Evolutionary conservation across 2,888 invertebrate genomes (phyloP).

Genomic region (Pammene aurita): DNA sequence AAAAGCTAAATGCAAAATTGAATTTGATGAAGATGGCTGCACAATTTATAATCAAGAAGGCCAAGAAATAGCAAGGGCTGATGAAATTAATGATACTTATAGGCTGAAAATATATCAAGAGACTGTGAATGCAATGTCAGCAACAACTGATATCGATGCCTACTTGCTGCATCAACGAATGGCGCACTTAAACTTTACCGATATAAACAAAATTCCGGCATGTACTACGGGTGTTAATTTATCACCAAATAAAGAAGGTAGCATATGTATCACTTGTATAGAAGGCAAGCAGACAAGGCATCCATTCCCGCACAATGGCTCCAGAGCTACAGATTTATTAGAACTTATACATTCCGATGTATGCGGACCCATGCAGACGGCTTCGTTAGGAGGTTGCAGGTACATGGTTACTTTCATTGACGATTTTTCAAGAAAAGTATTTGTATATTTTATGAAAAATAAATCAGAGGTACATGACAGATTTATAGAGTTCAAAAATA

Average conservation of each 20-base stretch:
- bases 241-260: not conserved
- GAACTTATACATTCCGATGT: not conserved
- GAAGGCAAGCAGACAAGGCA: not conserved
- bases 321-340: not conserved
- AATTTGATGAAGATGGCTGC: constrained; percentile 13
- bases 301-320: not conserved
- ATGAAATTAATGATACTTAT: constrained; percentile 6
- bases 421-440: too few species aligned
- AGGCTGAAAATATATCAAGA: not conserved
- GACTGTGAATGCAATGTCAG: not conserved
- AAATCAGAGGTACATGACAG: too few species aligned
- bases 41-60: not conserved
- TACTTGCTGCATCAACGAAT: not conserved
- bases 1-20: constrained; percentile 3
- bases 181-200: not conserved
- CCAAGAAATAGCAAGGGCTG: not conserved
- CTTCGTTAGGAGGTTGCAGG: not conserved
- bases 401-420: too few species aligned
- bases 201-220: not conserved
- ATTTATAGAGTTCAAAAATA: too few species aligned
- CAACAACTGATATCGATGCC: not conserved
- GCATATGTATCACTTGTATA: not conserved
- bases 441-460: too few species aligned
- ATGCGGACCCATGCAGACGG: not conserved
- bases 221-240: not conserved